Conservation (phyloP, 2,113 vertebrate genomes). For the Fukomys damarensis region DNA sequence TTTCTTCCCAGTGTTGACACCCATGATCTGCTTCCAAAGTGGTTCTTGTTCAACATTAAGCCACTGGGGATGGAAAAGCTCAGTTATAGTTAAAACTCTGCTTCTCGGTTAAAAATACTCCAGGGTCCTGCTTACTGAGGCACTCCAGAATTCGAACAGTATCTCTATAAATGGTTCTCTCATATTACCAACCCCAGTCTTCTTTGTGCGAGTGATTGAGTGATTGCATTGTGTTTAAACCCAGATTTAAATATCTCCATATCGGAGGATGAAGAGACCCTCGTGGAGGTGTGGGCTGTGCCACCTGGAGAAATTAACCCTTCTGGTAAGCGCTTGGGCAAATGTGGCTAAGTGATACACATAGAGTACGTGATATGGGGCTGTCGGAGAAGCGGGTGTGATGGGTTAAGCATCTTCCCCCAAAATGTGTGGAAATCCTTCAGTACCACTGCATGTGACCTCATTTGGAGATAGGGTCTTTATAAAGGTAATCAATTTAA, state of each 20-base stretch:
- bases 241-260: conserved; percentile 74
- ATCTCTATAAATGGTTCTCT: neutral
- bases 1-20: neutral
- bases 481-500: conserved; percentile 8
- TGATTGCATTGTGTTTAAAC: conserved; percentile 25
- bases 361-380: neutral
- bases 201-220: neutral
- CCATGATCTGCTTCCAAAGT: neutral
- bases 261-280: conserved; percentile 48
- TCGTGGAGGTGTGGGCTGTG: conserved; percentile 33
- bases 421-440: neutral
- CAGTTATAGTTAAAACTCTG: neutral
- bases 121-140: neutral
- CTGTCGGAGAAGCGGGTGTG: neutral
- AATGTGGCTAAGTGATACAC: neutral
- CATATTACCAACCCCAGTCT: neutral
- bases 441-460: neutral
- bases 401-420: neutral
- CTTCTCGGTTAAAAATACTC: neutral
- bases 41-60: neutral
- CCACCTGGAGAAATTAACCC: conserved; percentile 47
- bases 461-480: conserved; percentile 10
- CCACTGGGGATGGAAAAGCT: neutral
- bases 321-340: conserved; percentile 60
- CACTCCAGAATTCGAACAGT: neutral